Evolutionary conservation across 1,140 invertebrate species (phyloP).

Genomic region (Diplogasteroides magnus): DNA sequence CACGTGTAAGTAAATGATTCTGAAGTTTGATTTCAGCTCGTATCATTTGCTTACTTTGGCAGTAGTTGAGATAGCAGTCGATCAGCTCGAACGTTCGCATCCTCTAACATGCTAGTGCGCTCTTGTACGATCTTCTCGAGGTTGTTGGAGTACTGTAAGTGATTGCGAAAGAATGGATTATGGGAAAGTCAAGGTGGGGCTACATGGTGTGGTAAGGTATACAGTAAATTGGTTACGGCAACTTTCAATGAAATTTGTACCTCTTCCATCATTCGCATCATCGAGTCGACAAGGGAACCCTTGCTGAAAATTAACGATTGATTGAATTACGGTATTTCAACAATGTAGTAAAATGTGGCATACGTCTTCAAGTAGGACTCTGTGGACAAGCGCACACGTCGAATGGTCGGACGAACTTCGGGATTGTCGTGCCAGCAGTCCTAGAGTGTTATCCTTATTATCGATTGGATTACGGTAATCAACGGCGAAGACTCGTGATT

Average conservation of each 20-base stretch:
- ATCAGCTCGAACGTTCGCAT: conserved; percentile 51
- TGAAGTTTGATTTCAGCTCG: neutral
- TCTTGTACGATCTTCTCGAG: conserved; percentile 88
- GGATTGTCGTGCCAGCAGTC: no score
- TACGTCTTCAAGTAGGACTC: conserved; percentile 51
- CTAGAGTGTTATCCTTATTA: no score
- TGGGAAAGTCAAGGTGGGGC: neutral
- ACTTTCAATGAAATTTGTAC: neutral
- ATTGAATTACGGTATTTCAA: neutral
- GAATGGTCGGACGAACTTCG: conserved; percentile 48
- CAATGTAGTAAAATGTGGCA: neutral
- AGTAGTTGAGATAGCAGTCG: conserved; percentile 47
- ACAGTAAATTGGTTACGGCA: no score
- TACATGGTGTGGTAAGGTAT: no score
- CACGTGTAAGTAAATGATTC: neutral
- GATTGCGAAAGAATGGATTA: no score
- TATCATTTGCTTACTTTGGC: conserved; percentile 35
- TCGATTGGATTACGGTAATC: no score
- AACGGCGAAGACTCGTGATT: no score
- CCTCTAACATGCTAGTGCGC: conserved; percentile 66
- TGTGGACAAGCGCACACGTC: conserved; percentile 48
- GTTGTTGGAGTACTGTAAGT: conserved; percentile 85
- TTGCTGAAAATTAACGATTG: conserved; percentile 38
- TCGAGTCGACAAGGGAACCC: conserved; percentile 53
- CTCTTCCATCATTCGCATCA: conserved; percentile 52